These are phyloP conservation scores for Papilio glaucus DNA, from an alignment of 1,140 invertebrate genomes.

Conservation along the genomic window DNA sequence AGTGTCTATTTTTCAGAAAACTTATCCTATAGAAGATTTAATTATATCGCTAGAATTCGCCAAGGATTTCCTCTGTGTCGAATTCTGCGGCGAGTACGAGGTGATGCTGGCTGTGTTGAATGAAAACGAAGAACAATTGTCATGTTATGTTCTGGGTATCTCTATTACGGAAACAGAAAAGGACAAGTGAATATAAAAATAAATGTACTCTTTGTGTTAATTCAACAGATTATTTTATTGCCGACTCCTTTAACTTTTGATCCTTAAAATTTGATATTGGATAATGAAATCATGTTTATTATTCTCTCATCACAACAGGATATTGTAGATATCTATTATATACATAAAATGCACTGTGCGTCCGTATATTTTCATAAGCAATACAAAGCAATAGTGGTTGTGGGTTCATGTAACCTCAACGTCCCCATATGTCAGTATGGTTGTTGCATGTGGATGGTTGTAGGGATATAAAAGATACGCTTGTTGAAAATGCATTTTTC, in stretches of 20 bases:
- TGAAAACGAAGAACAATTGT: conserved; percentile 36
- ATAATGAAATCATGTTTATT: background rate
- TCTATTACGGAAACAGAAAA: conserved; percentile 28
- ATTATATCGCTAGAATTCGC: conserved; percentile 49
- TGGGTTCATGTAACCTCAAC: too few species aligned
- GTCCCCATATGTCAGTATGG: too few species aligned
- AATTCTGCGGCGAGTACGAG: conserved; percentile 55
- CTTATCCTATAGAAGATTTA: conserved; percentile 44
- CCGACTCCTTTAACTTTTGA: background rate
- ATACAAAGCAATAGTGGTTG: too few species aligned
- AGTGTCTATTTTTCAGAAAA: conserved; percentile 48
- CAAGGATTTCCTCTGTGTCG: conserved; percentile 47
- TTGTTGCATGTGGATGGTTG: too few species aligned
- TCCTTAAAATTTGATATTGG: too few species aligned
- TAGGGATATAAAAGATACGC: too few species aligned
- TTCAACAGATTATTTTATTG: background rate
- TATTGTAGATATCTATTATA: background rate
- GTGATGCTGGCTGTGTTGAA: conserved; percentile 42
- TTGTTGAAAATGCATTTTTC: too few species aligned
- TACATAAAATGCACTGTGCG: background rate
- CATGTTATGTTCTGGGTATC: conserved; percentile 47
- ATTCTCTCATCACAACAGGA: background rate
- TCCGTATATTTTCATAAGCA: too few species aligned
- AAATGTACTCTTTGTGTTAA: background rate
- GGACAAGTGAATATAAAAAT: background rate